Evolutionary conservation across 2,113 vertebrate species (phyloP), one percentile per base, ranked within the genome.

Genomic region (Synchiropus splendidus): DNA sequence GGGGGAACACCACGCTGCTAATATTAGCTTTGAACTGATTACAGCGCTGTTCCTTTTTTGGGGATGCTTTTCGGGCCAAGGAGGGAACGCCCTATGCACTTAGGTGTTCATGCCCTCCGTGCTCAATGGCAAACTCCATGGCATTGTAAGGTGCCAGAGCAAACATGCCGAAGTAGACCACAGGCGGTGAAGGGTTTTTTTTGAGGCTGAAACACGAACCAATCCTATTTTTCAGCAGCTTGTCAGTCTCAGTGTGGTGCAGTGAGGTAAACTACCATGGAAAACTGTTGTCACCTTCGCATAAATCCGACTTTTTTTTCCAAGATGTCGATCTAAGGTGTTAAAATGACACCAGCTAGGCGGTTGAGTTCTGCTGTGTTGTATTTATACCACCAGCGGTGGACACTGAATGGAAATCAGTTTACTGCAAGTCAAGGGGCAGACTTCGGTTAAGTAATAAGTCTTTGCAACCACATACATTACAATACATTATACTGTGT

Each of bases 191-290:
- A 2, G n/a, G 78, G 75, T 78, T 82, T 78, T 71, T 80, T 82
- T 42, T 68, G 53, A 76, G 72, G 67, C 63, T 79, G 72, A 75
- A 80, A 80, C 67, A 62, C 54, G 69, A 82, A 63, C 70, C 57
- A 27, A 35, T 65, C 70, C 59, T 74, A 77, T 80, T 82, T 79
- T 82, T 82, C 75, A 75, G 73, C 75, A 77, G 79, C 77, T 77
- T 79, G 79, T 82, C 77, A 81, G 76, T 55, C 74, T 72, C 67
- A 68, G 67, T 77, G 75, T 72, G 75, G 72, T 64, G 68, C 68
- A 57, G 51, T 51, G 73, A 56, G 61, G 72, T 75, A 75, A 80
- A 75, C 75, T 77, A 60, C 51, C 59, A 72, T 60, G 68, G 53
- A 64, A 73, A 82, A 79, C 72, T 73, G 73, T 80, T 82, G 79